phyloP scores from a whole-genome alignment of 1,140 invertebrate genomes.

The Paralvinella palmiformis region DNA sequence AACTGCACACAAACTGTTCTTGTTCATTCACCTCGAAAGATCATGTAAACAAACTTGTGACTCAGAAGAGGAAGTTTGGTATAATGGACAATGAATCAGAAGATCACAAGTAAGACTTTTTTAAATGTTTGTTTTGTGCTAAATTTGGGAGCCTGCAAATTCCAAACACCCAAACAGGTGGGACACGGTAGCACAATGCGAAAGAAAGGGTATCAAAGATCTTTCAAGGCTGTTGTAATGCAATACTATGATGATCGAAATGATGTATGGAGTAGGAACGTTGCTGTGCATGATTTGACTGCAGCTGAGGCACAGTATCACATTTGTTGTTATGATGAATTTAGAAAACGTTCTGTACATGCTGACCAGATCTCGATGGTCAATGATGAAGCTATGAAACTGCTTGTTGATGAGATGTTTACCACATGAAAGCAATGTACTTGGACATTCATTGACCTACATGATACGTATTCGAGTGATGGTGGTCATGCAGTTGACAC shows the following conservation, averaged over 20 bases:
- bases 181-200: background rate
- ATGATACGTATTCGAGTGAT: background rate
- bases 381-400: background rate
- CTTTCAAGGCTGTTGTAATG: conserved; percentile 3
- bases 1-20: background rate
- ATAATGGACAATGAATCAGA: background rate
- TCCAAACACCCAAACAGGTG: background rate
- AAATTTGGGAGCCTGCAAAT: background rate
- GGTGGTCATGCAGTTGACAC: no score
- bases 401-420: background rate
- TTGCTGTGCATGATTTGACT: background rate
- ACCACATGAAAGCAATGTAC: background rate
- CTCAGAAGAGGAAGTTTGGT: background rate
- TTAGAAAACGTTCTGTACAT: background rate
- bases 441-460: conserved; percentile 1
- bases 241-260: background rate
- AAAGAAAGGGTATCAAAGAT: background rate
- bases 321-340: no score
- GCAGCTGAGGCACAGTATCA: background rate
- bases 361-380: background rate
- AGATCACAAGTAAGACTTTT: background rate
- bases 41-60: conserved; percentile 1
- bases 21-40: background rate
- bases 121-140: background rate
- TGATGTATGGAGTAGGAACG: background rate